phyloP scores from a whole-genome alignment of 2,113 vertebrate species.

The Perca fluviatilis region DNA sequence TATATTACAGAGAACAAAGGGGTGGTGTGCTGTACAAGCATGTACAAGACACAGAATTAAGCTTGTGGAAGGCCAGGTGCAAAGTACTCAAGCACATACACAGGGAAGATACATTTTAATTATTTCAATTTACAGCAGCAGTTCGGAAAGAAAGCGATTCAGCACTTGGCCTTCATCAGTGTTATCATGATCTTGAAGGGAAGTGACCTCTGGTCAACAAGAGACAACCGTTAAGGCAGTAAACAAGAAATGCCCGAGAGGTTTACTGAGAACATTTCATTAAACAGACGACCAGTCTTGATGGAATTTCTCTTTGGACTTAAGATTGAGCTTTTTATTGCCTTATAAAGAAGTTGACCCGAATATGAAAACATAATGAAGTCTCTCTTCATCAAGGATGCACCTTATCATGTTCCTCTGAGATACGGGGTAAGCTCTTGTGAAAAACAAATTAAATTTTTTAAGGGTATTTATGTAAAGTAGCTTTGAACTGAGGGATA shows the following conservation, averaged over 20 bases:
- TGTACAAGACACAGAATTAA: slow-evolving; percentile 28
- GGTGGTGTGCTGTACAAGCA: slow-evolving; percentile 22
- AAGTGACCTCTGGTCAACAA: slow-evolving; percentile 24
- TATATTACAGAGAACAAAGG: slow-evolving; percentile 64
- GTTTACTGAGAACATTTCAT: slow-evolving; percentile 13
- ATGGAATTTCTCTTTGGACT: slow-evolving; percentile 21
- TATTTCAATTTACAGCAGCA: slow-evolving; percentile 11
- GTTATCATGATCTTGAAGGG: slow-evolving; percentile 14
- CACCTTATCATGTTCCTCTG: background rate
- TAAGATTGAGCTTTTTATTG: slow-evolving; percentile 25
- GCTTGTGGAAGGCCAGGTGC: slow-evolving; percentile 22
- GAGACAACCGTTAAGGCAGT: slow-evolving; percentile 24
- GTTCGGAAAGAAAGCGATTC: slow-evolving; percentile 15
- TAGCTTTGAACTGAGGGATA: background rate
- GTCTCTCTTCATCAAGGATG: slow-evolving; percentile 40
- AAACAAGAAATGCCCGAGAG: slow-evolving; percentile 19
- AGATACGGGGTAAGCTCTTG: background rate
- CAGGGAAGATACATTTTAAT: slow-evolving; percentile 14
- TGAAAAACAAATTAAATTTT: slow-evolving; percentile 11
- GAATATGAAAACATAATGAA: slow-evolving; percentile 32
- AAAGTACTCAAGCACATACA: background rate
- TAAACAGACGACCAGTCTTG: background rate
- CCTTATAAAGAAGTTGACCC: slow-evolving; percentile 20
- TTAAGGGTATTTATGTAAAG: background rate
- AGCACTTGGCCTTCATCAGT: slow-evolving; percentile 19